A percentile compares a stretch with the other conserved stretches of the same genome.
These are phyloP conservation scores for Spizaetus ornatus DNA, from an alignment of 2,113 vertebrate species.

Conservation along the genomic window DNA sequence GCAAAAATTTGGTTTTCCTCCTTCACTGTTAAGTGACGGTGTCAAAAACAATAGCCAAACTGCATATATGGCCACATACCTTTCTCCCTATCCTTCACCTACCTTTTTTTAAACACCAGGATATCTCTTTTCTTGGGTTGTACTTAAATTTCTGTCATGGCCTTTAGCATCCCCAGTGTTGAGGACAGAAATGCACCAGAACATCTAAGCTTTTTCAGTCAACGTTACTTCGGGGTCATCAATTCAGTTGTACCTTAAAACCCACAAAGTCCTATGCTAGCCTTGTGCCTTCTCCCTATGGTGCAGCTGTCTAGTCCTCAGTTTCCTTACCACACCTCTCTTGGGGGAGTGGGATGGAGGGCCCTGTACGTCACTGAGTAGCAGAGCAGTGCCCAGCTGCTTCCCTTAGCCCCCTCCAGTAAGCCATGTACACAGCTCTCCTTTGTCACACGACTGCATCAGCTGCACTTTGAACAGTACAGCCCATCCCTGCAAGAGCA, in stretches of 20 bases:
- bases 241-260: neutral
- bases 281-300: neutral
- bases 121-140: neutral
- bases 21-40: neutral
- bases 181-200: neutral
- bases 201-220: neutral
- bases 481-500: neutral
- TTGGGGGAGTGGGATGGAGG: fast-evolving
- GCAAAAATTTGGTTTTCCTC: neutral
- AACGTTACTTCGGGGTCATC: neutral
- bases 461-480: neutral
- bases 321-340: neutral
- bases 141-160: neutral
- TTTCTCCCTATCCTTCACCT: neutral
- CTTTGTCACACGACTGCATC: neutral
- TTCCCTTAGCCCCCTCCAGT: neutral
- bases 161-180: neutral
- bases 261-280: neutral
- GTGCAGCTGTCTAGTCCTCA: neutral
- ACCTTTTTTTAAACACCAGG: neutral
- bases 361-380: neutral
- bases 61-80: neutral
- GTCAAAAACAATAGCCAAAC: neutral
- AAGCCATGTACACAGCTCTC: neutral
- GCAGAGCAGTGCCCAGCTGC: neutral